These are phyloP conservation scores for Hypomecis atomaria DNA, from an alignment of 2,888 invertebrate species.

Conservation along the genomic window DNA sequence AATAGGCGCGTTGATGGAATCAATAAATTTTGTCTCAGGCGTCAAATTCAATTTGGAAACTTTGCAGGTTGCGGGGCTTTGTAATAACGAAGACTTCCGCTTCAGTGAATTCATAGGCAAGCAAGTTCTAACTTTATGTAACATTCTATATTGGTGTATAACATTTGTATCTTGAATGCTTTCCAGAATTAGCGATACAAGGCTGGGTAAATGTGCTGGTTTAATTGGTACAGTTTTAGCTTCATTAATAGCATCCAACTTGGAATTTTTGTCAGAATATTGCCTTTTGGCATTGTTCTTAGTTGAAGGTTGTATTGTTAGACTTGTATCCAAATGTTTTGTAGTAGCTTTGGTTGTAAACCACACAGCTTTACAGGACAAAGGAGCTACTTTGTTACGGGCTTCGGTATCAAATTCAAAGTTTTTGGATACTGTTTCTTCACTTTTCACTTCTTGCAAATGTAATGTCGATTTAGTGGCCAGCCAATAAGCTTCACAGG, in stretches of 20 bases:
- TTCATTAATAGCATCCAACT: neutral
- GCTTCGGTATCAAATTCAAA: neutral
- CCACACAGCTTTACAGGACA: constrained; percentile 7
- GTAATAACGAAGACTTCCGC: constrained; percentile 26
- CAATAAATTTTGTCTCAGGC: neutral
- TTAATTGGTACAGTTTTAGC: neutral
- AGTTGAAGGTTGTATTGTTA: neutral
- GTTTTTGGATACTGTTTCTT: neutral
- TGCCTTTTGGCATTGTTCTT: neutral
- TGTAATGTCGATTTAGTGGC: constrained; percentile 2
- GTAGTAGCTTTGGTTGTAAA: neutral
- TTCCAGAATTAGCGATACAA: constrained; percentile 27
- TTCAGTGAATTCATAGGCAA: constrained; percentile 22
- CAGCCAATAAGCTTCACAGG: neutral
- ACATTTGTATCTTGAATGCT: constrained; percentile 24
- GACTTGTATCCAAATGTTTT: neutral
- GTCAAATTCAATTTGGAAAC: constrained; percentile 22
- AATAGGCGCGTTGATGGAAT: constrained; percentile 4
- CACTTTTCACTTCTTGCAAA: neutral
- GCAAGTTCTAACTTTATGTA: neutral
- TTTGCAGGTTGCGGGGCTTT: constrained; percentile 20
- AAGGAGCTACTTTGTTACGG: neutral
- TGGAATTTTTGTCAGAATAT: neutral
- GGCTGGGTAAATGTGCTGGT: constrained; percentile 17
- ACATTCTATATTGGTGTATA: neutral